Conservation (phyloP, 2,888 invertebrate species). For the Vannuccia rotundouncinata region DNA sequence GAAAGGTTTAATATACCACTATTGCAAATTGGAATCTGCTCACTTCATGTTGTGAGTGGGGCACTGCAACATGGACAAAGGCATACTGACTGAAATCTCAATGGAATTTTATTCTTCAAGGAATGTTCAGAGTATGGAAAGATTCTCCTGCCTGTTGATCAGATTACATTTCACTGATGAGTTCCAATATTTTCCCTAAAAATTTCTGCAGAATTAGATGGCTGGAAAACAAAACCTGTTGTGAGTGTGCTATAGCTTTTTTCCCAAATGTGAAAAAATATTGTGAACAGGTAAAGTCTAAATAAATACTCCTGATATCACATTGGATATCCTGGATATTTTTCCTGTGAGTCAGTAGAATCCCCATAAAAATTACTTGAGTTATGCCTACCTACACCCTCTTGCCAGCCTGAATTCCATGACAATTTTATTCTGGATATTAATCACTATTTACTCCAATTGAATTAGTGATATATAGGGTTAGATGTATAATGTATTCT, state of each 20-base stretch:
- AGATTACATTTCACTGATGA: constrained; percentile 8
- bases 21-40: constrained; percentile 16
- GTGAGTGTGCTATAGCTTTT: background rate
- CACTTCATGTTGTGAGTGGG: background rate
- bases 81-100: background rate
- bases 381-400: no score
- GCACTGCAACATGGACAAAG: background rate
- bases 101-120: constrained; percentile 4
- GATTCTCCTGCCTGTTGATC: background rate
- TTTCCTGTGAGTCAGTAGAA: no score
- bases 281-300: no score
- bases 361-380: no score
- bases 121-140: constrained; percentile 15
- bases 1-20: background rate
- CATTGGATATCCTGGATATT: no score
- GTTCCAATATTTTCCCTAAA: constrained; percentile 20
- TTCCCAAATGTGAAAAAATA: constrained; percentile 5
- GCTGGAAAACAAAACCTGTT: background rate
- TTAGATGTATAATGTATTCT: no score
- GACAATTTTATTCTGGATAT: no score
- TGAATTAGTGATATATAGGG: no score
- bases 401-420: no score
- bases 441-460: no score
- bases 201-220: background rate
- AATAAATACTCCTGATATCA: no score